Evolutionary conservation across 37 sponge, comb jelly and placozoan species (phyloP), one percentile per base, ranked within the genome.

Genomic region (Agelas oroides): DNA sequence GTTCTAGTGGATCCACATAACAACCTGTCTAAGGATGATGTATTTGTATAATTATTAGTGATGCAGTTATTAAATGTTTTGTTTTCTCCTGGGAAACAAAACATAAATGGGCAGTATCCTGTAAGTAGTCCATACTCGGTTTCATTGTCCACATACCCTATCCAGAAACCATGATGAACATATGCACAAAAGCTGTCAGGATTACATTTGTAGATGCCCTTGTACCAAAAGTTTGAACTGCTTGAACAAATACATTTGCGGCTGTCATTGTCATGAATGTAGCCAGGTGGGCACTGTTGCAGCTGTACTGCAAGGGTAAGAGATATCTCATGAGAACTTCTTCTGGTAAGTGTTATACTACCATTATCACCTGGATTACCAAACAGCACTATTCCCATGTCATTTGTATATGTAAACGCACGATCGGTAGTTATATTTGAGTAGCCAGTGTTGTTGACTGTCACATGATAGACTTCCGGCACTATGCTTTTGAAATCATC

Each of bases 281-380:
- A 72, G 23, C 73, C 73, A 38, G 73, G 73, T 12, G 73, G 73
- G 14, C 73, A 72, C 14, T 39, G 73, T 16, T 72, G 73, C 53
- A 52, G 6, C 2, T 6, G 20, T 19, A 46, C n/a, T 19, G 11
- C 53, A 39, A 72, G n/a, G 21, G 73, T 18, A 2, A 46, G 53
- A 19, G 23, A 19, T 40, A 72, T 40, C 5, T 72, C 46, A 28
- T n/a, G 73, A 41, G 12, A 33, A 32, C 34, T 34, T 18, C 1
- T 2, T 67, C 8, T 31, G 5, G 69, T 12, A 19, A 67, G 31
- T 8, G 5, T 3, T 6, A 67, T 2, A 1, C 3, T 2, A 2
- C 69, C 69, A 12, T 1, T 67, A 12, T 32, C 35, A 30, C 35
- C 12, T 19, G 69, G 69, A 25, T 67, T 32, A 8, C 69, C 69